Evolutionary conservation across 2,888 invertebrate species (phyloP).

Genomic region (Tholera decimalis): DNA sequence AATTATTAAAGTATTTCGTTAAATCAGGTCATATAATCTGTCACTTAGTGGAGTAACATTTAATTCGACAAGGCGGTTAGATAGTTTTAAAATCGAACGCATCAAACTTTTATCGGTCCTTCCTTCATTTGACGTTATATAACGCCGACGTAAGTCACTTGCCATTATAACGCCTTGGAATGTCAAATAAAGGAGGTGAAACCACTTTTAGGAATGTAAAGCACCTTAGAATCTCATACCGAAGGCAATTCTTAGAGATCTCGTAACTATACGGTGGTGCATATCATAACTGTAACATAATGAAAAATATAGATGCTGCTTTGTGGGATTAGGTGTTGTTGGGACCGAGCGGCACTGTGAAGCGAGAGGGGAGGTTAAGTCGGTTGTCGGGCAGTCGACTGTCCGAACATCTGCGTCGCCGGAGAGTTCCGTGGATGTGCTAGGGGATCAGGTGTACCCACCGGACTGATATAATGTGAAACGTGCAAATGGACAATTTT

Average conservation of each 20-base stretch:
- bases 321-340: conserved; percentile 25
- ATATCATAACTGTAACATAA: conserved; percentile 36
- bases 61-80: conserved; percentile 29
- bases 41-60: conserved; percentile 15
- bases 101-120: not conserved
- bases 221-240: conserved; percentile 39
- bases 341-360: conserved; percentile 47
- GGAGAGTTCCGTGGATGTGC: conserved; percentile 44
- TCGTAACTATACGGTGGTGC: conserved; percentile 15
- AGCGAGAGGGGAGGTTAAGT: conserved; percentile 51
- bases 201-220: conserved; percentile 2
- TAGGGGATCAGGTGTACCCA: conserved; percentile 67
- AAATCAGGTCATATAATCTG: conserved; percentile 14
- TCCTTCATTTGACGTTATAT: conserved; percentile 38
- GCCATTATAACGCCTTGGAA: conserved; percentile 49
- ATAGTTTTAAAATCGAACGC: not conserved
- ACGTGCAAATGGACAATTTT: conserved; percentile 63
- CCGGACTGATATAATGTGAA: conserved; percentile 66
- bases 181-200: conserved; percentile 34
- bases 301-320: not conserved
- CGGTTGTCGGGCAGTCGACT: conserved; percentile 27
- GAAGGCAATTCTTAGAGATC: conserved; percentile 23
- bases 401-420: conserved; percentile 33
- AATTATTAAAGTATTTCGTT: conserved; percentile 18
- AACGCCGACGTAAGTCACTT: conserved; percentile 52